These are phyloP conservation scores for Ennomos fuscantarius DNA, from an alignment of 2,888 invertebrate genomes.

Conservation along the genomic window DNA sequence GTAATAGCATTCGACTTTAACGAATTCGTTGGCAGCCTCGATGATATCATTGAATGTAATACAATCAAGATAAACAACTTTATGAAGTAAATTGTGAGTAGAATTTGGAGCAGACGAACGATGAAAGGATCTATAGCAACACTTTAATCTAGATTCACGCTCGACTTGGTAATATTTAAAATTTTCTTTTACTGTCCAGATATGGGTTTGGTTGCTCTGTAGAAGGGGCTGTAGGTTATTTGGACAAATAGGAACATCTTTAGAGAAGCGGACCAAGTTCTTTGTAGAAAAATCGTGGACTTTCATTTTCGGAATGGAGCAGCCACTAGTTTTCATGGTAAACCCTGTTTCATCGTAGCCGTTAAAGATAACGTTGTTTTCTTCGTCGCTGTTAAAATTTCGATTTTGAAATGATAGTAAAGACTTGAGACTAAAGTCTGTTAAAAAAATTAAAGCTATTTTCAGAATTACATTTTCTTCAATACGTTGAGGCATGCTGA, in stretches of 20 bases:
- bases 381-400: neutral
- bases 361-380: constrained; percentile 4
- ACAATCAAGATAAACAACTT: constrained; percentile 70
- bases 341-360: constrained; percentile 47
- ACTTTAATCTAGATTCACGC: constrained; percentile 65
- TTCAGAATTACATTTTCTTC: constrained; percentile 10
- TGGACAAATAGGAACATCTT: constrained; percentile 29
- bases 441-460: constrained; percentile 7
- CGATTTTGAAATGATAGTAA: neutral
- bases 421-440: constrained; percentile 1
- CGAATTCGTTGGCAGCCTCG: constrained; percentile 84
- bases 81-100: constrained; percentile 44
- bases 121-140: constrained; percentile 85
- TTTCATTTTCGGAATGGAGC: constrained; percentile 85
- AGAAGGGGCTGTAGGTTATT: constrained; percentile 34
- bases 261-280: constrained; percentile 8
- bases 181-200: constrained; percentile 76
- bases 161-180: constrained; percentile 40
- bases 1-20: constrained; percentile 86
- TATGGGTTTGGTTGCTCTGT: constrained; percentile 78
- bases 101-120: constrained; percentile 42
- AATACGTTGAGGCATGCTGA: constrained; percentile 13
- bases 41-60: constrained; percentile 64
- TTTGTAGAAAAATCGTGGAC: constrained; percentile 68
- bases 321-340: constrained; percentile 84